Base-by-base conservation (phyloP, 2,113 vertebrate species). In the Laticauda laticaudata region DNA sequence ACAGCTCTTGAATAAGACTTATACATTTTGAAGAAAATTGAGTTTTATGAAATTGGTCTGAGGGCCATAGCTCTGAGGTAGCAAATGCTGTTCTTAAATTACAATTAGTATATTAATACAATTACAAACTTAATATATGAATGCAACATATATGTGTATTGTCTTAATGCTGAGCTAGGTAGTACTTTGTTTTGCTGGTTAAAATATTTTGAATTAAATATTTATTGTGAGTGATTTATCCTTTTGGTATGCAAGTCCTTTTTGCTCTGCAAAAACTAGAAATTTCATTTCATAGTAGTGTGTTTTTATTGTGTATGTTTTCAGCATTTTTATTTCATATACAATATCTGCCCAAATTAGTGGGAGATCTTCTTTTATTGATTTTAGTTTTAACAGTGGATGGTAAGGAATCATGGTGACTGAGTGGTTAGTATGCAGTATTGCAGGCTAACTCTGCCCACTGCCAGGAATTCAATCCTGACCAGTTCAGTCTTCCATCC, bases 201-300 rank as follows among this genome's bases (percentile, higher is more conserved):
- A 53, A 53, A 90, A 90, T 61, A 57, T 20, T 90, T 53, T 75
- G 89, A 34, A 51, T 69, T 53, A 75, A 90, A 90, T 90, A 90
- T 53, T 75, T 90, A 23, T 69, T 48, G 51, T 90, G 59, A 48
- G 51, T 53, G 43, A 29, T 21, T 53, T 53, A 18, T 48, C 45
- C 12, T 12, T 34, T 90, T 86, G 21, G 45, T 51, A 45, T 51
- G 85, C 24, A 53, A 34, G 48, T 51, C 12, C 48, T 75, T 90
- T 29, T 64, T 69, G 15, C n/a, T 34, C 9, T 90, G 53, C 59
- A 21, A 26, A 51, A 64, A 45, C 21, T 48, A 14, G n/a, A 45
- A 26, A 23, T 26, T 45, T 3, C 14, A 1, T 24, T 61, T 24
- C n/a, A 75, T 39, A 75, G 5, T 64, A 14, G 6, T 61, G 14